Base-by-base conservation (phyloP, 1,140 invertebrate genomes). In the Ostrea edulis region DNA sequence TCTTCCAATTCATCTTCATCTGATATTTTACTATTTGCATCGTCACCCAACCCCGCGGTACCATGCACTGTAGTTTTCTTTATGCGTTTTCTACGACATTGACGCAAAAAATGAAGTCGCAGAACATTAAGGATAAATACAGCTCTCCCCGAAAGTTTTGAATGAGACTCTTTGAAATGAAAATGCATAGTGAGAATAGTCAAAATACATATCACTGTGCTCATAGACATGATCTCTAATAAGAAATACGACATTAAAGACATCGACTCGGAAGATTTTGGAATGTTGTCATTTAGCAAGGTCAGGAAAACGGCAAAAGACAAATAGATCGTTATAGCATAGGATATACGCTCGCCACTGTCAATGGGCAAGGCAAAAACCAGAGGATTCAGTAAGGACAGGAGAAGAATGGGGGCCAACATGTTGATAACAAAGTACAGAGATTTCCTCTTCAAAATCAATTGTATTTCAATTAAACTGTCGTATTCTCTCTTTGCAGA, bases 231-330 rank as follows among this genome's bases (percentile, higher is more conserved):
- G 2, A 52, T 65, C 8, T n/a, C 11, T n/a, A 86, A 22, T 51
- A 86, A 68, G n/a, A 86, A 86, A 52, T 86, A 86, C 25, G 58
- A 68, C 20, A 86, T 22, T 9, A 86, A 52, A 9, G 85, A 86
- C 85, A 86, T 86, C 71, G 85, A 62, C 65, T 86, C 17, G 2
- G 85, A 86, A 8, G 85, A 68, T 52, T 86, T 86, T 11, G 85
- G 85, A 7, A 86, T 51, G 52, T 71, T 86, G 25, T 86, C 85
- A 17, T 62, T 65, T 35, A 71, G 51, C 35, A 86, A 25, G 8
- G 85, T 86, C 85, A 86, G 22, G 52, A 86, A 86, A 9, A 86
- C 85, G 11, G 85, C 85, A 68, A 86, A 68, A 0, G 85, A 62
- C 17, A 86, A 12, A 14, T 77, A 77, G 9, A 86, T 65, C 8